Percentiles rank a stretch among this genome's conserved stretches.
These are phyloP conservation scores for Microcebus jonahi DNA, from an alignment of 2,113 vertebrate genomes.

Conservation along the genomic window DNA sequence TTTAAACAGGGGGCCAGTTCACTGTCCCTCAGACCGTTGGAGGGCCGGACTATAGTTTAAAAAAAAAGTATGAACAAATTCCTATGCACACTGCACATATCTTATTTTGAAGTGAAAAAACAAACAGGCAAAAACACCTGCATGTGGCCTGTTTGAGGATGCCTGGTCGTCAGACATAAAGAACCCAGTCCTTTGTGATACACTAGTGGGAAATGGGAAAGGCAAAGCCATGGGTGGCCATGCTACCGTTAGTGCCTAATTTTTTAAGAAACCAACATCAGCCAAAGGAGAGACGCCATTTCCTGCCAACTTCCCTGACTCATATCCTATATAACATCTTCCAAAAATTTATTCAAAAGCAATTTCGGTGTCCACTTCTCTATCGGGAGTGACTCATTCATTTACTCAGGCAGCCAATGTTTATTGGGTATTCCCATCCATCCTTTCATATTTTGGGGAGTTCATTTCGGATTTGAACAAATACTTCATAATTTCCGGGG, in stretches of 20 bases:
- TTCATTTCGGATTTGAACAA: neutral
- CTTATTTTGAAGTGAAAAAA: no score
- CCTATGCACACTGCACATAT: no score
- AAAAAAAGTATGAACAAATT: no score
- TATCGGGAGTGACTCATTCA: neutral
- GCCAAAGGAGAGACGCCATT: neutral
- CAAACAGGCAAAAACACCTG: no score
- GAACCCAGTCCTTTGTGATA: neutral
- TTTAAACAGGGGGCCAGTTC: no score
- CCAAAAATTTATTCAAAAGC: neutral
- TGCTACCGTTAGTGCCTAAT: neutral
- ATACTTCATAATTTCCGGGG: neutral
- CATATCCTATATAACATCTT: neutral
- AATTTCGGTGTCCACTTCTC: neutral
- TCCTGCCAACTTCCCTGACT: neutral
- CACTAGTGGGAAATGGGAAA: neutral
- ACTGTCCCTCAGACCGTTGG: no score
- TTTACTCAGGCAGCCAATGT: neutral
- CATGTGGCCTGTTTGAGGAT: no score
- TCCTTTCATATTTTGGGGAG: neutral
- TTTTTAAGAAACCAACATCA: neutral
- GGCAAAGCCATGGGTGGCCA: neutral
- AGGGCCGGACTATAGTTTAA: no score
- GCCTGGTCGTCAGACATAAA: neutral
- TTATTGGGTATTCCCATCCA: neutral